phyloP scores from a whole-genome alignment of 2,797 vertebrate species.

The Anisognathus igniventris region DNA sequence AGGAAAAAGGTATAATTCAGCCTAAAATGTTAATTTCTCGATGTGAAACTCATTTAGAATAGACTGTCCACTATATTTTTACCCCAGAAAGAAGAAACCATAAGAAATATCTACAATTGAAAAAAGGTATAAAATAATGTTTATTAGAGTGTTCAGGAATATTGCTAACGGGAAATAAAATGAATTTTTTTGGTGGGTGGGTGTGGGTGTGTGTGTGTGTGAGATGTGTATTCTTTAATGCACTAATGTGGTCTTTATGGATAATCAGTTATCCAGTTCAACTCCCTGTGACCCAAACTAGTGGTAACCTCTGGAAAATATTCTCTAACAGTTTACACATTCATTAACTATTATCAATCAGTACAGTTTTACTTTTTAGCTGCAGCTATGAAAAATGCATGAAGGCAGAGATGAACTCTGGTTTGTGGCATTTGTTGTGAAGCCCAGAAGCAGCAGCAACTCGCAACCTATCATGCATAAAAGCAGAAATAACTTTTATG shows the following conservation, averaged over 20 bases:
- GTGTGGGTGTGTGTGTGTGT: accelerated
- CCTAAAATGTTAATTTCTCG: background rate
- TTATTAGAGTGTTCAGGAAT: background rate
- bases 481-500: slow-evolving; percentile 67
- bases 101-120: background rate
- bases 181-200: accelerated
- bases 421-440: background rate
- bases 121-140: background rate
- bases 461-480: slow-evolving; percentile 22
- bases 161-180: background rate
- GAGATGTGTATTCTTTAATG: background rate
- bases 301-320: slow-evolving; percentile 7
- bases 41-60: background rate
- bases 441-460: slow-evolving; percentile 5
- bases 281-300: background rate
- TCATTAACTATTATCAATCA: slow-evolving; percentile 60
- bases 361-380: slow-evolving; percentile 53
- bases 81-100: background rate
- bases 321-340: slow-evolving; percentile 15
- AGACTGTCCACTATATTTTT: background rate
- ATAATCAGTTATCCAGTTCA: slow-evolving; percentile 27
- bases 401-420: background rate
- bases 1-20: background rate
- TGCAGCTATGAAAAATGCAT: slow-evolving; percentile 37
- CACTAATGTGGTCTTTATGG: background rate